Evolutionary conservation across 2,797 vertebrate genomes (phyloP), one percentile per base, ranked within the genome.

Genomic region (Cygnus olor): DNA sequence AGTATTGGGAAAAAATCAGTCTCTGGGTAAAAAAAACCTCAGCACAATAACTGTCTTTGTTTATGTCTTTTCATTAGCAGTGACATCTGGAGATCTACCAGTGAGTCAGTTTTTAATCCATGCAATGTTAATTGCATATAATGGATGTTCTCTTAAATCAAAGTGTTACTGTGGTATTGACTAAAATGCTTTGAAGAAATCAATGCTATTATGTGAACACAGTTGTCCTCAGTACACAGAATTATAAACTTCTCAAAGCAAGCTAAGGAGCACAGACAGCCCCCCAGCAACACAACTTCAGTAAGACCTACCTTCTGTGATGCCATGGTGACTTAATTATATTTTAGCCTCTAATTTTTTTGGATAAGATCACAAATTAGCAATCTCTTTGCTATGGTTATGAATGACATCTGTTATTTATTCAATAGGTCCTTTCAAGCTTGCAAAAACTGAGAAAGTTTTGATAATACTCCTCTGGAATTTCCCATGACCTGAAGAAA

Each of bases 131-230:
- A 85, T 95, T 91, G 90, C 0, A 0, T 70, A 21, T 73, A 73
- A 84, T 80, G 44, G 64, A 92, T 87, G 27, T 58, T 95, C 64
- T 96, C 94, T 91, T 82, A 90, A 82, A 93, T 95, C 90, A 64
- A 81, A 92, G 44, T 63, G n/a, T 77, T 91, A 49, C 34, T 84
- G 42, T 64, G 57, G 18, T 72, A 93, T 91, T 88, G 83, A 87
- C 83, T 91, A 65, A 71, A 71, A 95, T 87, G 83, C 88, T 93
- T 88, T 96, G 93, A 80, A 91, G 66, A 32, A 91, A 94, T 95
- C 83, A 93, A 80, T 79, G 56, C 90, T 80, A 56, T 60, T 88
- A 68, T 5, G 53, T 71, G 77, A 92, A 60, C 78, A 71, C 11
- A 44, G 70, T 58, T 4, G 0, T 66, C 70, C 70, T 17, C 51